phyloP scores from a whole-genome alignment of 37 sponge, comb jelly and placozoan genomes.

The Theonella swinhoei region DNA sequence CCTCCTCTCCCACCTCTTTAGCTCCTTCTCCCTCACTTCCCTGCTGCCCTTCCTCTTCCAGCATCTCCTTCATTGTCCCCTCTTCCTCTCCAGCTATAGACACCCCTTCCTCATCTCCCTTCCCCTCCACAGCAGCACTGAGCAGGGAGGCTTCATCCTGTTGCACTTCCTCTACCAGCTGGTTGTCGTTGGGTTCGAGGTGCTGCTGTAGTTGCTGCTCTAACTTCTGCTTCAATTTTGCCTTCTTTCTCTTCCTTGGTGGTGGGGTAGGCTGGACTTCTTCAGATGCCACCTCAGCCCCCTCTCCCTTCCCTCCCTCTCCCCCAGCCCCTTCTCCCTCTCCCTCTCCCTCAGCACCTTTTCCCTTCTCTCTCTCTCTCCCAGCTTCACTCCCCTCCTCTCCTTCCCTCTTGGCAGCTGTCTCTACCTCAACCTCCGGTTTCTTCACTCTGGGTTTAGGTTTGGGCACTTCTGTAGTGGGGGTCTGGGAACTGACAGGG shows the following conservation, averaged over 20 bases:
- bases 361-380: too few species aligned
- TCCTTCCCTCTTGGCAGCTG: too few species aligned
- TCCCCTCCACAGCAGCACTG: not conserved
- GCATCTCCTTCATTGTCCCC: not conserved
- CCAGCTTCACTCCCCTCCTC: too few species aligned
- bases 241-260: conserved; percentile 30
- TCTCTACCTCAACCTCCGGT: not conserved
- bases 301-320: not conserved
- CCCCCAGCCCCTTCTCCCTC: too few species aligned
- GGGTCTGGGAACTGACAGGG: not conserved
- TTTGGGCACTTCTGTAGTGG: not conserved
- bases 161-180: too few species aligned
- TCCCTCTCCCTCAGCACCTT: not conserved
- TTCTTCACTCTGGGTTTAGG: not conserved
- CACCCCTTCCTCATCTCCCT: not conserved
- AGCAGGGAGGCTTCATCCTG: too few species aligned
- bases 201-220: conserved; percentile 13
- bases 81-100: not conserved
- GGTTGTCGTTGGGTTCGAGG: too few species aligned
- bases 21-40: not conserved
- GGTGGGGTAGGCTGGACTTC: conserved; percentile 41
- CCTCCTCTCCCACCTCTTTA: not conserved
- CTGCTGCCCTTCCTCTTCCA: not conserved
- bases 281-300: not conserved
- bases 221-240: not conserved